A percentile compares a stretch with the other conserved stretches of the same genome.
Evolutionary conservation across 2,888 invertebrate genomes (phyloP).

Genomic region (Eupeodes latifasciatus): DNA sequence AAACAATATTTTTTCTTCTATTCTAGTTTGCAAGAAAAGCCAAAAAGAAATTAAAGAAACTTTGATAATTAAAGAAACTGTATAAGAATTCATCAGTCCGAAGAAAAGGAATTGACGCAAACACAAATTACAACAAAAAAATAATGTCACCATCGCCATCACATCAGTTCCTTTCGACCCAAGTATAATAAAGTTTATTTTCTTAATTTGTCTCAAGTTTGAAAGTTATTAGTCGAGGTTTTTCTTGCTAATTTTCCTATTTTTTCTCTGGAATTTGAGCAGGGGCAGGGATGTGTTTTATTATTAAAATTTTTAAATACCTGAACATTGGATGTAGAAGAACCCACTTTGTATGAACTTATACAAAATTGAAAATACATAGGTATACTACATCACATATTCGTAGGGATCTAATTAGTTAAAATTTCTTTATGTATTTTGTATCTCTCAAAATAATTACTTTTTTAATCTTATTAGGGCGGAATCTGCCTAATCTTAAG

Average conservation of each 20-base stretch:
- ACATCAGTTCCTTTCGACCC: neutral
- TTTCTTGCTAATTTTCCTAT: neutral
- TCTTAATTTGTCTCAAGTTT: slow-evolving; percentile 31
- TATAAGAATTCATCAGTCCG: slow-evolving; percentile 18
- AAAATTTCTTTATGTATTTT: no score
- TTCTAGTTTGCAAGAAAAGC: neutral
- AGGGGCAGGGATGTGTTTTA: neutral
- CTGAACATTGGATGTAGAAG: no score
- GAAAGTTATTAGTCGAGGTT: slow-evolving; percentile 17
- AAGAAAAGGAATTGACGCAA: neutral
- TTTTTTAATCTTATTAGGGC: no score
- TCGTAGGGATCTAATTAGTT: no score
- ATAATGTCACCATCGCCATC: neutral
- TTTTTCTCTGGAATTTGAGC: neutral
- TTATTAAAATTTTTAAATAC: no score
- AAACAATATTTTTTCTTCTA: neutral
- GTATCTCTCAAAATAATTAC: no score
- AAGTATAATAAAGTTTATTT: slow-evolving; percentile 11
- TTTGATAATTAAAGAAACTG: slow-evolving; percentile 66
- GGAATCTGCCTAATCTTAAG: no score
- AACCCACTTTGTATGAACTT: no score
- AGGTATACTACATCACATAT: no score
- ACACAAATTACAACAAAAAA: neutral
- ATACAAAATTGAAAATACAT: no score
- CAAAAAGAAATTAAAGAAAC: slow-evolving; percentile 34